Evolutionary conservation across 2,797 vertebrate species (phyloP).

Genomic region (Parambassis ranga): DNA sequence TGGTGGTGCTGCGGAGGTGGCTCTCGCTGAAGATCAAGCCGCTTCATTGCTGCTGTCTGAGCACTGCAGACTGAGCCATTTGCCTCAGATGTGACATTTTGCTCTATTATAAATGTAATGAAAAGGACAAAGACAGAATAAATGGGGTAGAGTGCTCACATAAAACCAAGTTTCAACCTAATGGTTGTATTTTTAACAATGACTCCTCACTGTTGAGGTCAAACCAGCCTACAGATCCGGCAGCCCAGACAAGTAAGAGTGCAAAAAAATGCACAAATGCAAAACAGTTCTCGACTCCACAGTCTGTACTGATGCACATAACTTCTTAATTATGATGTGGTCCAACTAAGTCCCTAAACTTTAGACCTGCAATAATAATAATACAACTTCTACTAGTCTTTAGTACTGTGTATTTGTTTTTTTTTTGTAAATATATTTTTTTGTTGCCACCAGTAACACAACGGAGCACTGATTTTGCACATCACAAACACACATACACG

Average conservation of each 20-base stretch:
- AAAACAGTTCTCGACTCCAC: background rate
- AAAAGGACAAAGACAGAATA: background rate
- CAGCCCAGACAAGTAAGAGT: background rate
- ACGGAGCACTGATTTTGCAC: background rate
- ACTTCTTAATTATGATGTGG: background rate
- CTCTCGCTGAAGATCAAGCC: slow-evolving; percentile 43
- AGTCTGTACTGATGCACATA: background rate
- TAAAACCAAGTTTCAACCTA: slow-evolving; percentile 6
- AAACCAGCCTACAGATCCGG: background rate
- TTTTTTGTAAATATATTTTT: background rate
- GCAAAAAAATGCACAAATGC: background rate
- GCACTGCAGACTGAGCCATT: slow-evolving; percentile 41
- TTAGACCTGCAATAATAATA: too few species aligned
- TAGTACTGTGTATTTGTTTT: background rate
- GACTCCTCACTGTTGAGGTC: background rate
- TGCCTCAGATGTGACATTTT: slow-evolving; percentile 1
- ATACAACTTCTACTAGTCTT: background rate
- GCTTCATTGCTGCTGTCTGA: slow-evolving; percentile 45
- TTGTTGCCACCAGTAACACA: background rate
- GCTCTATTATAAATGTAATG: slow-evolving; percentile 1
- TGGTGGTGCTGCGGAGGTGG: slow-evolving; percentile 63
- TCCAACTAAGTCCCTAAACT: too few species aligned
- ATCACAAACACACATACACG: background rate
- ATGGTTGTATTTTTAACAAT: slow-evolving; percentile 2
- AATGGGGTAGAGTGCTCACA: background rate